Percentiles rank a stretch among this genome's conserved stretches.
phyloP scores from a whole-genome alignment of 2,113 vertebrate species.

The Aegypius monachus region DNA sequence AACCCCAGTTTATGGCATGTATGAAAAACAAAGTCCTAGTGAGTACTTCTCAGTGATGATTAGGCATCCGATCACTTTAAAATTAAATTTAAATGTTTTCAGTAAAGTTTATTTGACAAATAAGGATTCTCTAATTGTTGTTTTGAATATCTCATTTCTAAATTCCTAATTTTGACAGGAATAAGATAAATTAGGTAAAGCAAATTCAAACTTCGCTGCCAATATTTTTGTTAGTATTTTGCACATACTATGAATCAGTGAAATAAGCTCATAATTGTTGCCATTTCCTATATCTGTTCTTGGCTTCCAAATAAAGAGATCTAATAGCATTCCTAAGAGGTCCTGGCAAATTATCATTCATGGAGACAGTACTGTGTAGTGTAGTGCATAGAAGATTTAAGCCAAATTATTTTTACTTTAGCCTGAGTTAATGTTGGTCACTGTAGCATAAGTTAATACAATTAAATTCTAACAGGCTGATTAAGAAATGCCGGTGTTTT shows the following conservation, averaged over 20 bases:
- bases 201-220: conserved; percentile 10
- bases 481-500: not conserved
- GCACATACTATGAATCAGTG: conserved; percentile 5
- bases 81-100: not conserved
- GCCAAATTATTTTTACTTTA: not conserved
- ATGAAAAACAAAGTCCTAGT: not conserved
- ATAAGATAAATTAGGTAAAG: conserved; percentile 26
- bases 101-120: not conserved
- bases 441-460: not conserved
- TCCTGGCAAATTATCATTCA: conserved; percentile 15
- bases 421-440: not conserved
- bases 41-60: not conserved
- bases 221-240: conserved; percentile 41
- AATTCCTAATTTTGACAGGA: not conserved
- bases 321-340: not conserved
- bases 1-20: not conserved
- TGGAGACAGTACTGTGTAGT: not conserved
- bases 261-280: conserved; percentile 34
- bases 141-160: not conserved
- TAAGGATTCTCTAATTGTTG: not conserved
- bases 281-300: not conserved
- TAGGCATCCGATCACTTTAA: not conserved
- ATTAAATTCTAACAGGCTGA: not conserved
- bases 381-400: not conserved
- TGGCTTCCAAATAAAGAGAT: conserved; percentile 6